Conservation (phyloP, 2,888 invertebrate genomes). For the Agriopis aurantiaria region DNA sequence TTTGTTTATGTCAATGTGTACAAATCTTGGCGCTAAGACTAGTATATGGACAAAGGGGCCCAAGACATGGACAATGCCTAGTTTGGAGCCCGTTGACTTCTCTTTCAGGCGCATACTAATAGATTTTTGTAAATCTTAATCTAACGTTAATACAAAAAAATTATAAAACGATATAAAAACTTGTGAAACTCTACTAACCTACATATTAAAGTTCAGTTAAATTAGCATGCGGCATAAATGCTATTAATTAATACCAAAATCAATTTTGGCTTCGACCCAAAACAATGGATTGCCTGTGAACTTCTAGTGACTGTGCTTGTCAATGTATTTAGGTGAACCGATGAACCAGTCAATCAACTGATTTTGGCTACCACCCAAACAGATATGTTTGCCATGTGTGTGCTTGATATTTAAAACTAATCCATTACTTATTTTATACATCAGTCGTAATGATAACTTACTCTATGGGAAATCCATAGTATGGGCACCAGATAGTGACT, state of each 20-base stretch:
- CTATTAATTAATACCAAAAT: neutral
- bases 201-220: too few relatives aligned
- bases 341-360: conserved; percentile 20
- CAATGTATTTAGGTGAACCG: conserved; percentile 20
- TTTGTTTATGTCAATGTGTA: too few relatives aligned
- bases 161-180: too few relatives aligned
- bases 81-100: too few relatives aligned
- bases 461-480: conserved; percentile 94
- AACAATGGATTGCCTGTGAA: conserved; percentile 2
- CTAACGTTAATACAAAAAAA: too few relatives aligned
- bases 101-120: too few relatives aligned
- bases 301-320: conserved; percentile 2
- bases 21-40: too few relatives aligned
- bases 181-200: too few relatives aligned
- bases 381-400: conserved; percentile 6
- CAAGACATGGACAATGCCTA: too few relatives aligned
- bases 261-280: conserved; percentile 15
- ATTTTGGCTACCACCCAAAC: conserved; percentile 24
- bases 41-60: too few relatives aligned
- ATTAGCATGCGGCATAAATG: too few relatives aligned
- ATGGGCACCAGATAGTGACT: conserved; percentile 92
- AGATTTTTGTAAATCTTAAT: too few relatives aligned
- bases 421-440: neutral
- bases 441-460: conserved; percentile 54
- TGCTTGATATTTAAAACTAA: neutral